Base-by-base conservation (phyloP, 1,140 invertebrate genomes). In the Atta colombica region DNA sequence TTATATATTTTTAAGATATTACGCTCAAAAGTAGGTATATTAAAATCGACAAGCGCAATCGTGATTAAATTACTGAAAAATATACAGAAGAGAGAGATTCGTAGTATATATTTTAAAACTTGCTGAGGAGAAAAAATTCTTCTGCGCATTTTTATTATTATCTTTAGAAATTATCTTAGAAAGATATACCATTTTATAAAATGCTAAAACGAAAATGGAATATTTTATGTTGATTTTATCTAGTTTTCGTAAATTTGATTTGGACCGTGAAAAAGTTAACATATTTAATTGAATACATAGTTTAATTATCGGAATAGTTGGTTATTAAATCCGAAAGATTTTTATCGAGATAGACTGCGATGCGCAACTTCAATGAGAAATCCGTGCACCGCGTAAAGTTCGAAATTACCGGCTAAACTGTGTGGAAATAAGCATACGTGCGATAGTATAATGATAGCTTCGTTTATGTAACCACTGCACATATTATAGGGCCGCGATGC, bases 381-480 rank as follows among this genome's bases (percentile, higher is more conserved):
- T 82, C 69, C 68, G 58, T 35, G 39, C 55, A 14, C 39, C 39
- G 80, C 55, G 68, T 75, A 84, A 74, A 51, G 55, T 74, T 84
- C 0, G 55, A 84, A 84, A 84, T 75, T 84, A 35, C 18, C 80
- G 80, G 39, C 71, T 75, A 84, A 84, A 74, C 69, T 87, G 63
- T 60, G 75, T 60, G 61, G 65, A 77, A 89, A 87, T 89, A 87
- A 89, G 69, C 77, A 51, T 61, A 68, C 35, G 72, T 74, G 45
- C 21, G 31, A 31, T 12, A 55, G 87, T 75, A 82, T 82, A 87
- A 86, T 69, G 74, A 88, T 81, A 86, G 65, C 53, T 69, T 68
- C 45, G 25, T 86, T 88, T 86, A 88, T 88, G 74, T 77, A 86
- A 88, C 51, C 86, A 68, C n/a, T 60, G 77, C 63, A 66, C 69